A percentile compares a stretch with the other conserved stretches of the same genome.
Evolutionary conservation across 2,113 vertebrate genomes (phyloP).

Genomic region (Acinonyx jubatus): DNA sequence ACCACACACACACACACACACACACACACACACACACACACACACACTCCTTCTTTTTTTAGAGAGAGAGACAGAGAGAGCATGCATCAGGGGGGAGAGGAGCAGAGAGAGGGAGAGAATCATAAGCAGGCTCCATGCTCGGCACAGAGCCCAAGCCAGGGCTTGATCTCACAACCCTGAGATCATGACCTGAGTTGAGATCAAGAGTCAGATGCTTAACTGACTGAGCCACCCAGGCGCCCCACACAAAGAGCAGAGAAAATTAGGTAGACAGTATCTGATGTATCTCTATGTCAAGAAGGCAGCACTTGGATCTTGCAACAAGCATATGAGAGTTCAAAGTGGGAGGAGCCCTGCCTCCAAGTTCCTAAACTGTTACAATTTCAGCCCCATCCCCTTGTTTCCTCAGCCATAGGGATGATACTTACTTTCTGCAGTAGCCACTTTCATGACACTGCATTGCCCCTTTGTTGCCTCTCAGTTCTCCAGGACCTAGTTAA

Average conservation of each 20-base stretch:
- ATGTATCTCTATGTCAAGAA: background rate
- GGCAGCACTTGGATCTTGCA: background rate
- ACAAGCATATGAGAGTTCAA: too few relatives aligned
- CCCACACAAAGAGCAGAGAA: background rate
- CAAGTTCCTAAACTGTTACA: background rate
- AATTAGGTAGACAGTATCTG: background rate
- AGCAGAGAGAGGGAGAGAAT: too few relatives aligned
- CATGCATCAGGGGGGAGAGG: too few relatives aligned
- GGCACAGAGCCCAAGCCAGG: too few relatives aligned
- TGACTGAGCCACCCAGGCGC: too few relatives aligned
- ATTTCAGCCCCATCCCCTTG: background rate
- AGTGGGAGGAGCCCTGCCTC: background rate
- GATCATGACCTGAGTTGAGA: too few relatives aligned
- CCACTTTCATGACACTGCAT: background rate
- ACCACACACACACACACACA: too few relatives aligned
- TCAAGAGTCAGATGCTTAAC: too few relatives aligned
- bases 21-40: background rate
- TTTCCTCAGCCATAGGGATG: background rate
- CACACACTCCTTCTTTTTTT: too few relatives aligned
- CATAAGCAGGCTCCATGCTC: too few relatives aligned
- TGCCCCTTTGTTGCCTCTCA: background rate
- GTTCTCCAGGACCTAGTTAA: background rate
- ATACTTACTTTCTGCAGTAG: background rate
- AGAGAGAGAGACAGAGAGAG: too few relatives aligned
- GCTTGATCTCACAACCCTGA: too few relatives aligned